A percentile compares a stretch with the other conserved stretches of the same genome.
Evolutionary conservation across 2,888 invertebrate genomes (phyloP).

Genomic region (Eurytoma californica): DNA sequence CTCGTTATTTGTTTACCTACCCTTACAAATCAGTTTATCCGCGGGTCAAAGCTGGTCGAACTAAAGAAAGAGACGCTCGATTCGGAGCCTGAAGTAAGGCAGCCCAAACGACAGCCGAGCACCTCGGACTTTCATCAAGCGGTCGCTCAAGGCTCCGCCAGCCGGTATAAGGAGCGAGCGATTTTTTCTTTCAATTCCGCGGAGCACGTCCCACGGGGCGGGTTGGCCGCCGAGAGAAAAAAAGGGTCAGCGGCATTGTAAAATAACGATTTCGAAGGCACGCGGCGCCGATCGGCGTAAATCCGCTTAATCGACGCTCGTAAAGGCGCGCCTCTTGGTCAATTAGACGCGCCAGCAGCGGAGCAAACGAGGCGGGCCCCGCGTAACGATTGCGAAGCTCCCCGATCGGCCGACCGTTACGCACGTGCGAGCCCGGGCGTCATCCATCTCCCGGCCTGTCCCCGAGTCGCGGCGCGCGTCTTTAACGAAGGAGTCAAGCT

Average conservation of each 20-base stretch:
- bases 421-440: no score
- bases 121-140: background rate
- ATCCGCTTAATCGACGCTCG: conserved; percentile 28
- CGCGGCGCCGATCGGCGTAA: conserved; percentile 1
- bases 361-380: background rate
- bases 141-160: background rate
- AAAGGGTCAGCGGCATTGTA: background rate
- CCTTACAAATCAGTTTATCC: no score
- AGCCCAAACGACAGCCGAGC: background rate
- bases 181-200: background rate
- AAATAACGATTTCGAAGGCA: background rate
- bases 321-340: conserved; percentile 29
- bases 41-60: no score
- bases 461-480: background rate
- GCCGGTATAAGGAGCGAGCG: background rate
- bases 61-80: background rate
- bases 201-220: no score
- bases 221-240: no score
- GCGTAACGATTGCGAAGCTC: background rate
- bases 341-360: background rate
- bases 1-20: no score
- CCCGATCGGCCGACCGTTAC: background rate
- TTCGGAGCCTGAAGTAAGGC: background rate
- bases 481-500: conserved; percentile 18
- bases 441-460: conserved; percentile 13